A percentile compares a stretch with the other conserved stretches of the same genome.
phyloP scores from a whole-genome alignment of 2,797 vertebrate genomes.

The Tachyglossus aculeatus region DNA sequence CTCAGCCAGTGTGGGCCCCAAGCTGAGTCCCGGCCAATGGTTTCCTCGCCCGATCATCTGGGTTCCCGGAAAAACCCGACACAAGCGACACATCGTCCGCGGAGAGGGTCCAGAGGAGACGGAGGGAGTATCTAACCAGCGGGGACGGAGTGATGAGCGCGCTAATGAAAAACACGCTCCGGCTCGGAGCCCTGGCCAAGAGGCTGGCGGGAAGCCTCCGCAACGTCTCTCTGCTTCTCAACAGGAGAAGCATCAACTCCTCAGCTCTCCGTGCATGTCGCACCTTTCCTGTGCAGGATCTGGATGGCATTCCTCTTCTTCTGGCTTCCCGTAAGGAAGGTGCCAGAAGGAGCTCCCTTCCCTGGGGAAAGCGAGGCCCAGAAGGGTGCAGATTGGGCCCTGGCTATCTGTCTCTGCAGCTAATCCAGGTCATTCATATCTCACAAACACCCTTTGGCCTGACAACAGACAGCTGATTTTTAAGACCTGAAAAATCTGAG shows the following conservation, averaged over 20 bases:
- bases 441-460: no score
- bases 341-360: no score
- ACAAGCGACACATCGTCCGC: conserved; percentile 40
- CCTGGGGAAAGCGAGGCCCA: no score
- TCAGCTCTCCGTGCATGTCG: not conserved
- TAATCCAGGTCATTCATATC: no score
- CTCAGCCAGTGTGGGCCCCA: conserved; percentile 38
- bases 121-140: conserved; percentile 24
- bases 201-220: conserved; percentile 25
- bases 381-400: no score
- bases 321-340: no score
- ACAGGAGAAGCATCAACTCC: conserved; percentile 1
- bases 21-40: conserved; percentile 48
- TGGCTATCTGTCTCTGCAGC: no score
- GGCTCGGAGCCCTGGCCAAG: conserved; percentile 1
- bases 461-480: no score
- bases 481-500: no score
- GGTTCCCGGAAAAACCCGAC: no score
- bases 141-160: conserved; percentile 36
- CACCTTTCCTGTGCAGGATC: no score
- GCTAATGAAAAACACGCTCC: conserved; percentile 45
- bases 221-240: conserved; percentile 1
- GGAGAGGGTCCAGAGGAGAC: conserved; percentile 39
- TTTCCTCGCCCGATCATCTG: conserved; percentile 51
- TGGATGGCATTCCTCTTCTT: no score